These are phyloP conservation scores for Brenthis hecate DNA, from an alignment of 2,888 invertebrate species.

Conservation along the genomic window DNA sequence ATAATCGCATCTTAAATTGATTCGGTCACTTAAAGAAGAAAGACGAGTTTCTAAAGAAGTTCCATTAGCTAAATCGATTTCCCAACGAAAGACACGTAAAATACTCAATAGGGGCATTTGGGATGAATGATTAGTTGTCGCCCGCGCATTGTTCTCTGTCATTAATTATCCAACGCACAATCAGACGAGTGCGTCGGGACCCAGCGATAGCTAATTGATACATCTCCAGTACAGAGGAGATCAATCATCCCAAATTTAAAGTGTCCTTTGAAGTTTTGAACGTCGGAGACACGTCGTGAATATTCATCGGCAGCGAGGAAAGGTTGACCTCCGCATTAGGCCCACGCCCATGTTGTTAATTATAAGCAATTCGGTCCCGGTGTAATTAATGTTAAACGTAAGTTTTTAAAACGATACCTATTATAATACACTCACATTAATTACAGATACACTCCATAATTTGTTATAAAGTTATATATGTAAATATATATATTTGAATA, in stretches of 20 bases:
- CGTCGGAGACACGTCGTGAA: background rate
- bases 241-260: slow-evolving; percentile 24
- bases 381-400: too few species aligned
- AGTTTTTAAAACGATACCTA: too few species aligned
- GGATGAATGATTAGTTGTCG: slow-evolving; percentile 33
- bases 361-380: too few species aligned
- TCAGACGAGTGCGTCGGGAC: slow-evolving; percentile 25
- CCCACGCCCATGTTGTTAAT: too few species aligned
- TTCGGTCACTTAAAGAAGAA: slow-evolving; percentile 20
- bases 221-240: slow-evolving; percentile 27
- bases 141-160: slow-evolving; percentile 28
- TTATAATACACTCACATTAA: too few species aligned
- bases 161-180: slow-evolving; percentile 33
- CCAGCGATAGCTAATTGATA: slow-evolving; percentile 34
- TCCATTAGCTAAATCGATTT: slow-evolving; percentile 37
- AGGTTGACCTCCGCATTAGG: background rate
- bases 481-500: too few species aligned
- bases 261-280: slow-evolving; percentile 25
- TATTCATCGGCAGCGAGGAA: slow-evolving; percentile 4
- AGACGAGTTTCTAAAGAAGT: slow-evolving; percentile 13
- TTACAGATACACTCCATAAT: too few species aligned
- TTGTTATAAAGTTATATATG: too few species aligned
- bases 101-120: slow-evolving; percentile 28
- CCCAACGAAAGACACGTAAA: slow-evolving; percentile 33
- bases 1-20: slow-evolving; percentile 9